Evolutionary conservation across 2,797 vertebrate species (phyloP).

Genomic region (Intellagama lesueurii): DNA sequence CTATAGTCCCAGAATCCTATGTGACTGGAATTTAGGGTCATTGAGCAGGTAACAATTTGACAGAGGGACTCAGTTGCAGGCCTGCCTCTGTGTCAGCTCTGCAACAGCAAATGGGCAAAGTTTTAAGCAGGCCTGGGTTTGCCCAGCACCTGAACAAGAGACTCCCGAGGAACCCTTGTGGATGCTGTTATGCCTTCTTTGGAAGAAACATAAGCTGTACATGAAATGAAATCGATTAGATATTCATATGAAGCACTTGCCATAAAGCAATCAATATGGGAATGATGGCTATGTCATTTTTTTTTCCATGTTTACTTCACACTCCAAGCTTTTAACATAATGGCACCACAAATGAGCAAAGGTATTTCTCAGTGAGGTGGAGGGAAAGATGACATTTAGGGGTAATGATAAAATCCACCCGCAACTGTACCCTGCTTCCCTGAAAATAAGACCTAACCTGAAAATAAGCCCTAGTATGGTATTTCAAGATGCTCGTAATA

Average conservation of each 20-base stretch:
- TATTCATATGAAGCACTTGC: neutral
- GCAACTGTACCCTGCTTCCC: neutral
- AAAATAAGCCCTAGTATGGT: too few relatives aligned
- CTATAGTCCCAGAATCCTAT: too few relatives aligned
- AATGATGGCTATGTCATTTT: neutral
- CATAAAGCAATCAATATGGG: neutral
- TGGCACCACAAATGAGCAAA: neutral
- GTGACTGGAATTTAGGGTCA: too few relatives aligned
- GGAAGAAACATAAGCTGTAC: neutral
- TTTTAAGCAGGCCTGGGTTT: neutral
- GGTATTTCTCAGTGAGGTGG: neutral
- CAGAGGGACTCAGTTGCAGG: too few relatives aligned
- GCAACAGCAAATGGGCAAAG: neutral
- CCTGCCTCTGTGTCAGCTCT: too few relatives aligned
- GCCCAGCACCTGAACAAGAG: neutral
- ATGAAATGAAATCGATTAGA: neutral
- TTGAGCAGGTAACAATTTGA: too few relatives aligned
- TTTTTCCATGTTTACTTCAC: slow-evolving; percentile 6
- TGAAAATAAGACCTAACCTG: too few relatives aligned
- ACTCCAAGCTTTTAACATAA: slow-evolving; percentile 11
- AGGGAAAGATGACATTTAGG: neutral
- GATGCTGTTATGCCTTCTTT: neutral
- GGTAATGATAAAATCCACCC: slow-evolving; percentile 15
- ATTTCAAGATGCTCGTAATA: too few relatives aligned
- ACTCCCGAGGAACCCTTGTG: neutral